A percentile compares a stretch with the other conserved stretches of the same genome.
Conservation (phyloP, 2,113 vertebrate genomes). For the Lamprologus tigripictilis region DNA sequence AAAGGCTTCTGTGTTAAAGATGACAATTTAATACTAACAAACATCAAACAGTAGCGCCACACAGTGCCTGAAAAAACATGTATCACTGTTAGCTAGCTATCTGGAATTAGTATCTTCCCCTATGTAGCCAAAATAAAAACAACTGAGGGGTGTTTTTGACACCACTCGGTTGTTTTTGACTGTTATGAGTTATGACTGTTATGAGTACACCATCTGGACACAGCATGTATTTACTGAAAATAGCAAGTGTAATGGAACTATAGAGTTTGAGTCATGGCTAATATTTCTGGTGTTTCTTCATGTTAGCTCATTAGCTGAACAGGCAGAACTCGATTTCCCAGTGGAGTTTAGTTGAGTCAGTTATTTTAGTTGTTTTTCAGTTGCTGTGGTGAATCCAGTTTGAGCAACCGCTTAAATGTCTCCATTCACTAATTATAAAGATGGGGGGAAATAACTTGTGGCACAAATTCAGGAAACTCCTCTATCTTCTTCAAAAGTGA, state of each 20-base stretch:
- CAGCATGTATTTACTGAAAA: background rate
- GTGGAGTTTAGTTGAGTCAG: background rate
- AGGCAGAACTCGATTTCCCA: background rate
- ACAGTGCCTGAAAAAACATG: background rate
- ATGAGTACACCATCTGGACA: background rate
- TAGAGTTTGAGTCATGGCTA: background rate
- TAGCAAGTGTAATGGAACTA: background rate
- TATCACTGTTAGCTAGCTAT: background rate
- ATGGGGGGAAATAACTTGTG: accelerated
- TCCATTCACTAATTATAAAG: background rate
- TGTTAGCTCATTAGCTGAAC: background rate
- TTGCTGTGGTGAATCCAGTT: background rate
- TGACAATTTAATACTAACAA: background rate
- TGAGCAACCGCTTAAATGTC: background rate
- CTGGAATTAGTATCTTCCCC: background rate
- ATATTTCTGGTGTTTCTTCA: background rate
- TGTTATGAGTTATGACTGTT: background rate
- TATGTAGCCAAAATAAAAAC: background rate
- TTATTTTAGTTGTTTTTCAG: background rate
- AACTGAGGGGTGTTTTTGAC: too few species aligned
- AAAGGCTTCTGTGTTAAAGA: background rate
- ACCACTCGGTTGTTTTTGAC: accelerated
- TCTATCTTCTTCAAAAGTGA: background rate
- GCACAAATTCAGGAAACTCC: background rate
- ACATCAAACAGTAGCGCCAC: background rate